These are phyloP conservation scores for Heteromurus nitidus DNA, from an alignment of 2,888 invertebrate genomes.

Conservation along the genomic window DNA sequence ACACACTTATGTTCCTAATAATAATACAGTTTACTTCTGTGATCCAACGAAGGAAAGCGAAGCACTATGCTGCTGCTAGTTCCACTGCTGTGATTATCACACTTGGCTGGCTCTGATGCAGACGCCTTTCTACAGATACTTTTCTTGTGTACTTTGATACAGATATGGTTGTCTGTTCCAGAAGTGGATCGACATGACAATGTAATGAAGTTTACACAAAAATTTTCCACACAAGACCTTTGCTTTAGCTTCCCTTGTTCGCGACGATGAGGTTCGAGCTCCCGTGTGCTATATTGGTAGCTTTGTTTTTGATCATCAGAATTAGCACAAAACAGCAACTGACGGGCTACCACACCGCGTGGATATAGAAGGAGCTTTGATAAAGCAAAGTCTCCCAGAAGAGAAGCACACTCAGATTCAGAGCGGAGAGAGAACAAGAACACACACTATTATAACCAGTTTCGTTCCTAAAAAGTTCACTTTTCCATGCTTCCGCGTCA, in stretches of 20 bases:
- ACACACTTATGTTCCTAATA: neutral
- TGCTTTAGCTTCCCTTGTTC: constrained; percentile 14
- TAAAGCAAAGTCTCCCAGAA: constrained; percentile 12
- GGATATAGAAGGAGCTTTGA: no score
- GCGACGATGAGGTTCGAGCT: constrained; percentile 29
- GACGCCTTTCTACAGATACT: no score
- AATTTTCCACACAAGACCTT: constrained; percentile 17
- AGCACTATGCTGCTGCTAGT: constrained; percentile 1
- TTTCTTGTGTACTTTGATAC: constrained; percentile 36
- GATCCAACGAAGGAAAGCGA: no score
- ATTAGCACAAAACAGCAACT: neutral
- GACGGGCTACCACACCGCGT: no score
- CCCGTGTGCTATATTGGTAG: neutral
- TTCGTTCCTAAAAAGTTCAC: constrained; percentile 30
- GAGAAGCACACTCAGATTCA: no score
- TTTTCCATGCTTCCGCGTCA: constrained; percentile 41
- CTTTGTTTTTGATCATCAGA: constrained; percentile 39
- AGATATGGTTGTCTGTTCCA: neutral
- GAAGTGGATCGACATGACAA: constrained; percentile 39
- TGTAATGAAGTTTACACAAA: constrained; percentile 6
- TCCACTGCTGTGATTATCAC: constrained; percentile 36
- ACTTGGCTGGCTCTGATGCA: constrained; percentile 36
- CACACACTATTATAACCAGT: constrained; percentile 12
- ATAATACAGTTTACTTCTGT: constrained; percentile 1
- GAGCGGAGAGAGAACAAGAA: no score